Base-by-base conservation (phyloP, 2,797 vertebrate species). In the Danio tinwini region DNA sequence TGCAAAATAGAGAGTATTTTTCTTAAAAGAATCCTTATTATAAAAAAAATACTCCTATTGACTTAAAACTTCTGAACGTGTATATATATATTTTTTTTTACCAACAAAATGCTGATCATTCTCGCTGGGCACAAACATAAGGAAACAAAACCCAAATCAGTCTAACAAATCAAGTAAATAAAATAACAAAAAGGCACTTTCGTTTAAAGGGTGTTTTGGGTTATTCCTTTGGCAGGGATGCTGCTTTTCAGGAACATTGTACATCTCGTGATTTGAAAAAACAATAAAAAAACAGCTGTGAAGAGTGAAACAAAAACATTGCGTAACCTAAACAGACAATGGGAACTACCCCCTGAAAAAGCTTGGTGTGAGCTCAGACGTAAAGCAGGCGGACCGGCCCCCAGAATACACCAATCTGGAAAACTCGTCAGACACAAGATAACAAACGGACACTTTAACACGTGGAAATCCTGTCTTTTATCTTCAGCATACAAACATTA, bases 401-500 rank as follows among this genome's bases (percentile, higher is more conserved):
- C 63, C 73, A 45, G 40, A 84, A 85, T 21, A 79, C 9, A 5
- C 3, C 63, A 83, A 85, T 74, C 67, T 52, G 58, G 59, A 77
- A 80, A 55, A 64, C 47, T 44, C 52, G 73, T 76, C 67, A 83
- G 78, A 83, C 84, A 70, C 85, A 83, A 84, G 53, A 6, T 5
- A 21, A 6, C 37, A 49, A 59, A 44, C 5, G 7, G 61, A 65
- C 56, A 73, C 55, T 45, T 49, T 63, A 53, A 50, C 14, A 16
- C 0, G 21, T 44, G 71, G 74, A 79, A 77, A 72, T 73, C 74
- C 78, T 64, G 12, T 55, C 16, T 72, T 84, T 76, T 68, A 84
- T 83, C 82, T 84, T 58, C 71, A 78, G 74, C 75, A 74, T 53
- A 82, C 68, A 64, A 52, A 81, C n/a, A 13, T 84, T 83, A 72